Conservation (phyloP, 2,797 vertebrate species). For the Crocidura indochinensis region DNA sequence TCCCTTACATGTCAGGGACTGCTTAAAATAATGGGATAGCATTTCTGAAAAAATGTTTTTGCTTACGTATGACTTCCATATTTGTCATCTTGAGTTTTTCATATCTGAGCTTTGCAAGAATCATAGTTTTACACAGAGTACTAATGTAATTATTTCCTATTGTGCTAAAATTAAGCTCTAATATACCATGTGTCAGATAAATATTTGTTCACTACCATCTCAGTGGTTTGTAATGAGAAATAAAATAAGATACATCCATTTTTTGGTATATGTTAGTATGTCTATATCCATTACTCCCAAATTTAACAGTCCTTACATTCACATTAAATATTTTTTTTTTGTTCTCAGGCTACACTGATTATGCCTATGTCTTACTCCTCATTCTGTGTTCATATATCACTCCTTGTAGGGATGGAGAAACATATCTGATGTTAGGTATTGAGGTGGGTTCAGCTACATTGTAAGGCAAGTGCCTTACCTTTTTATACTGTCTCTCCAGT, state of each 20-base stretch:
- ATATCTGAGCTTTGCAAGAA: slow-evolving; percentile 39
- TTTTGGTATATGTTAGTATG: slow-evolving; percentile 19
- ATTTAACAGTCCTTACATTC: background rate
- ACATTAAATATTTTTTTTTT: no score
- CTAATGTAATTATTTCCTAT: slow-evolving; percentile 54
- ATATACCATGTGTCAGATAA: slow-evolving; percentile 17
- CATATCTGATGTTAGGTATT: no score
- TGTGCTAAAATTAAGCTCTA: slow-evolving; percentile 64
- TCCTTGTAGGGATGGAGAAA: no score
- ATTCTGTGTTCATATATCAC: no score
- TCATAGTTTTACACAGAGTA: slow-evolving; percentile 54
- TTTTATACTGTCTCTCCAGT: no score
- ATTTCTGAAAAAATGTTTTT: slow-evolving; percentile 36
- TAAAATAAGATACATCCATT: background rate
- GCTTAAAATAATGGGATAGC: background rate
- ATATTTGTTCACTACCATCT: background rate
- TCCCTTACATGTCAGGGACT: background rate
- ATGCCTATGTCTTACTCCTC: no score
- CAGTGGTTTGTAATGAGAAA: slow-evolving; percentile 51
- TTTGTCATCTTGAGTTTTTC: slow-evolving; percentile 12
- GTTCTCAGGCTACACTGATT: no score
- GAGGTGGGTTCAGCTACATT: no score
- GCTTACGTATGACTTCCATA: background rate
- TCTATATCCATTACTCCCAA: background rate
- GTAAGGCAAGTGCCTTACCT: no score